These are phyloP conservation scores for Ictalurus furcatus DNA, from an alignment of 2,113 vertebrate genomes.

Conservation along the genomic window DNA sequence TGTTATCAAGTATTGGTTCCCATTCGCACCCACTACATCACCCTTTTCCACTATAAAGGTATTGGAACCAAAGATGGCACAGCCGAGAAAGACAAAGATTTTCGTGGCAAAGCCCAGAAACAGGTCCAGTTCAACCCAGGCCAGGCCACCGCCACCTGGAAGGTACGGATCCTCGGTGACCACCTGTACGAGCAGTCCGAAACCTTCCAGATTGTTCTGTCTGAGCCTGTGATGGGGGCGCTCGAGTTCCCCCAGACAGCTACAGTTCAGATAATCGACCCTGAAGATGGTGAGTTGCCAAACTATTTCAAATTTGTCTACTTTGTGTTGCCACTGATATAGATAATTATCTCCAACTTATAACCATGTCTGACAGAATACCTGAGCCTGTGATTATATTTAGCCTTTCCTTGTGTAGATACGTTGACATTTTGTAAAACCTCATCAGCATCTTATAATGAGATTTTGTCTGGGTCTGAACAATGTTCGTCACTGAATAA, in stretches of 20 bases:
- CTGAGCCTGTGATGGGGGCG: conserved; percentile 89
- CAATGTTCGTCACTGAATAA: not conserved
- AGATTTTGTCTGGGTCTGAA: conserved; percentile 8
- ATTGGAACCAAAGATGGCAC: conserved; percentile 88
- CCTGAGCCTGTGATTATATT: conserved; percentile 11
- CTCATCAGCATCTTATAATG: conserved; percentile 21
- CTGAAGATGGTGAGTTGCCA: conserved; percentile 83
- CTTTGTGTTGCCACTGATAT: not conserved
- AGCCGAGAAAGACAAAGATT: conserved; percentile 87
- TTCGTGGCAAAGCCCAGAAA: conserved; percentile 89
- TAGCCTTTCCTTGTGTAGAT: not conserved
- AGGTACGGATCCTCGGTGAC: conserved; percentile 84
- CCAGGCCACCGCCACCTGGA: conserved; percentile 86
- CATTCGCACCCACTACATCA: not conserved
- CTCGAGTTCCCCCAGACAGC: conserved; percentile 82
- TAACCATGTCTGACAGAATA: not conserved
- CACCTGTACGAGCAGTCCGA: conserved; percentile 83
- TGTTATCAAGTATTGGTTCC: not conserved
- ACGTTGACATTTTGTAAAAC: conserved; percentile 4
- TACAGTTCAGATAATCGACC: conserved; percentile 88
- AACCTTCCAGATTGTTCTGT: conserved; percentile 86
- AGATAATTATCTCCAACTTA: conserved; percentile 2
- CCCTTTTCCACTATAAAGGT: conserved; percentile 67
- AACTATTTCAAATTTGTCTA: not conserved
- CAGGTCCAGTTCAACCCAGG: conserved; percentile 97